phyloP scores from a whole-genome alignment of 2,888 invertebrate species.

The Scaptomyza polygonia region DNA sequence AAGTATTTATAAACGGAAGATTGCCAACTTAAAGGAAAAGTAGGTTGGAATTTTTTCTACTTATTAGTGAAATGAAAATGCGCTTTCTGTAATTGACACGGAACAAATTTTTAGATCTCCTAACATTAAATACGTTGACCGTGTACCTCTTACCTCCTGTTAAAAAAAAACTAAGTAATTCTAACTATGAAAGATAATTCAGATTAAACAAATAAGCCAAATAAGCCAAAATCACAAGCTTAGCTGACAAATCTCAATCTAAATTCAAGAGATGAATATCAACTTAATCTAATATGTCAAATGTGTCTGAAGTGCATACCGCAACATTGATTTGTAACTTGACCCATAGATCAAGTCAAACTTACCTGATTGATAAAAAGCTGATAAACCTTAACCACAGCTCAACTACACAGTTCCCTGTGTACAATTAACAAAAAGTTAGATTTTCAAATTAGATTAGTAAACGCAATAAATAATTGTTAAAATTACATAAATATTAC shows the following conservation, averaged over 20 bases:
- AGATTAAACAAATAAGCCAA: no score
- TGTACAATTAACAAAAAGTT: no score
- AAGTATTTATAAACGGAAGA: not conserved
- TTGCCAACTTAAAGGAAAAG: constrained; percentile 7
- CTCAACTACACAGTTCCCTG: not conserved
- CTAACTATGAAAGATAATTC: no score
- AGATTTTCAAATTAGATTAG: no score
- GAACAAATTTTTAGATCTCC: no score
- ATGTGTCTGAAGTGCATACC: not conserved
- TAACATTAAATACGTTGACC: no score
- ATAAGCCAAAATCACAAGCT: no score
- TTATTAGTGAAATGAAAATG: not conserved
- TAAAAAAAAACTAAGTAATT: no score
- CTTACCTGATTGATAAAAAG: not conserved
- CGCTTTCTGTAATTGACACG: not conserved
- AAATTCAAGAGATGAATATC: not conserved
- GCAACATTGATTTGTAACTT: constrained; percentile 2
- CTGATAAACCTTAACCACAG: not conserved
- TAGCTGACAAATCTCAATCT: constrained; percentile 1
- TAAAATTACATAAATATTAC: no score
- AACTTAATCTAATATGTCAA: not conserved
- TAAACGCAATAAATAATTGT: no score
- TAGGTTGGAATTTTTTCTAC: not conserved
- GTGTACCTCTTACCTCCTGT: no score
- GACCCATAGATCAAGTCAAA: not conserved